Percentiles rank a stretch among this genome's conserved stretches.
phyloP scores from a whole-genome alignment of 92 coral and sea anemone genomes.

The Galaxea fascicularis region DNA sequence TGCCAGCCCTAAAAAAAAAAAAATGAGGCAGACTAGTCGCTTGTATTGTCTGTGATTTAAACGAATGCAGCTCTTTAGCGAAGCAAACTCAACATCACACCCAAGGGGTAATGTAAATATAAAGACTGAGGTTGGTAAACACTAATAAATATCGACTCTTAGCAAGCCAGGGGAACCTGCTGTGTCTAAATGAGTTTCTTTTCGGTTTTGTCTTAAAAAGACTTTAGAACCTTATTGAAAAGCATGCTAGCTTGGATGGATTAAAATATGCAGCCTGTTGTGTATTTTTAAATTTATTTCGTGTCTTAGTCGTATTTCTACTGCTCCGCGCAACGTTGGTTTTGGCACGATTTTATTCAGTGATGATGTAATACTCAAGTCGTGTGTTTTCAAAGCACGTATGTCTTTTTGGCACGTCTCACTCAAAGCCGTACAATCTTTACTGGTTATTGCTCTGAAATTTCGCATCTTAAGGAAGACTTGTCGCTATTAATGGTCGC shows the following conservation, averaged over 20 bases:
- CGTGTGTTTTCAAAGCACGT: not conserved
- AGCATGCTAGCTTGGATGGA: not conserved
- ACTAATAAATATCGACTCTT: not conserved
- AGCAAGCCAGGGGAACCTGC: not conserved
- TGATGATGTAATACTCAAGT: not conserved
- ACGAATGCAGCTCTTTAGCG: no score
- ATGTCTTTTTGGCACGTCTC: not conserved
- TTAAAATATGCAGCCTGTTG: not conserved
- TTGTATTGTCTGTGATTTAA: no score
- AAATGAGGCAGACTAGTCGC: not conserved
- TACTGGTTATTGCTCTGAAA: not conserved
- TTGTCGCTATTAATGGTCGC: not conserved
- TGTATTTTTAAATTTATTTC: not conserved
- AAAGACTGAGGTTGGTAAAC: not conserved
- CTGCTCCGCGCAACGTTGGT: not conserved
- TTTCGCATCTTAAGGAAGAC: not conserved
- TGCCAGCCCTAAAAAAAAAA: no score
- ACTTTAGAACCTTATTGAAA: not conserved
- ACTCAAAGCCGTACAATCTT: not conserved
- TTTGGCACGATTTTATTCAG: not conserved
- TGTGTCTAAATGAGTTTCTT: not conserved
- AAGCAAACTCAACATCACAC: no score
- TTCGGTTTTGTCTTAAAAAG: not conserved
- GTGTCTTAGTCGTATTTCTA: not conserved
- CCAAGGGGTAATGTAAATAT: slow-evolving; percentile 4